Evolutionary conservation across 2,888 invertebrate species (phyloP), one percentile per base, ranked within the genome.

Genomic region (Cartodere bifasciata): DNA sequence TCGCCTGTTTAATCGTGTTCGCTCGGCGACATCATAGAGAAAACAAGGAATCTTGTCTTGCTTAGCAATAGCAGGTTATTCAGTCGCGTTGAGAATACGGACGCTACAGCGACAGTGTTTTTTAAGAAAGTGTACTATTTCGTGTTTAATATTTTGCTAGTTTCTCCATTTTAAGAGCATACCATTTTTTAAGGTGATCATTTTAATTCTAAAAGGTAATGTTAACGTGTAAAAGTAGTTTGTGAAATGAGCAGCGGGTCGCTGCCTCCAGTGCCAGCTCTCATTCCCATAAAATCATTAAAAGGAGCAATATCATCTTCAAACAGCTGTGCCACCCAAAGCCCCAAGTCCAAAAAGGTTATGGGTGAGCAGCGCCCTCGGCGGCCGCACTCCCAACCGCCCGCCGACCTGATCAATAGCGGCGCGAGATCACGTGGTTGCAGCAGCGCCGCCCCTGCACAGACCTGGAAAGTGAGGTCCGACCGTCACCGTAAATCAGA

Each of bases 401-500:
- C 50, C 49, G 48, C 44, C 45, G 44, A 46, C 53, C 51, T 56
- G 45, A 50, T 51, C 51, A 55, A 58, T 55, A 55, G 57, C 55
- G 57, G 52, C 50, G 40, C 49, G 58, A 60, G 60, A 58, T 60
- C 58, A 58, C 58, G 56, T 55, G 56, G 50, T 37, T 37, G 40
- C 44, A 50, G 50, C 53, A 53, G 53, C 54, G 56, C 49, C 57
- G 52, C 54, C 48, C 56, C 50, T 46, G 45, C 50, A 47, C 49
- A 53, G 48, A 47, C 57, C 56, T 55, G 56, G 56, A 57, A 56
- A 54, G 50, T 54, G 42, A 50, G 54, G 46, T 53, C 57, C 41
- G 57, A 56, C 48, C 58, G 60, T 53, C 62, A 63, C 55, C 62
- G 58, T 57, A 60, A 60, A 58, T 58, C 55, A 55, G 54, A 56